Base-by-base conservation (phyloP, 2,888 invertebrate species). In the Epinotia nisella region DNA sequence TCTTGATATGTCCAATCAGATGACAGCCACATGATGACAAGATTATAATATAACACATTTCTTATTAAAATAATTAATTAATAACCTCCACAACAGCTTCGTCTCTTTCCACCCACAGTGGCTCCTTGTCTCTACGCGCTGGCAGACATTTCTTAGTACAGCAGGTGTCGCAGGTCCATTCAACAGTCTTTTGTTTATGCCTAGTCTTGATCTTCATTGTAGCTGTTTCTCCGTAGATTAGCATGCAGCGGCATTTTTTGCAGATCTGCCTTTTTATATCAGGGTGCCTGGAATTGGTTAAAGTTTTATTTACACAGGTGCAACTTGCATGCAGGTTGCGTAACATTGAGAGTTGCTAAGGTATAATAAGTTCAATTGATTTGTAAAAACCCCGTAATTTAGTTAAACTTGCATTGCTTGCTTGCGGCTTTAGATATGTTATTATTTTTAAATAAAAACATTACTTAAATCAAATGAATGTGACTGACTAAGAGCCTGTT, bases 231-330 rank as follows among this genome's bases (percentile, higher is more conserved):
- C 94, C 93, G 35, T 94, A 85, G 56, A 95, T 87, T 0, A 95
- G 85, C 7, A 94, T 89, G 70, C 93, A 90, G 67, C 93, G 90
- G 78, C 95, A 95, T 76, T 90, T 92, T 81, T 95, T 95, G 78
- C 95, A 95, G 59, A 95, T 83, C 72, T 94, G 94, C 66, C 95
- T 88, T 79, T 95, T 95, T 55, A 95, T 84, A 67, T 94, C 91
- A n/a, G 95, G 94, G 78, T 95, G 95, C 76, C 95, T 95, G 83
- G 11, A 89, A 90, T 60, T 74, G 35, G 35, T 35, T 35, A 24
- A 24, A 24, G 21, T 24, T 2, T 2, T 24, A 24, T 24, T 24
- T 24, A 24, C 21, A 24, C 1, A 24, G 21, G 21, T 24, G 21
- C 21, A 24, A 24, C 21, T 24, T 2, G 21, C 21, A 24, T 24